Conservation (phyloP, 2,113 vertebrate species). For the Elanoides forficatus region DNA sequence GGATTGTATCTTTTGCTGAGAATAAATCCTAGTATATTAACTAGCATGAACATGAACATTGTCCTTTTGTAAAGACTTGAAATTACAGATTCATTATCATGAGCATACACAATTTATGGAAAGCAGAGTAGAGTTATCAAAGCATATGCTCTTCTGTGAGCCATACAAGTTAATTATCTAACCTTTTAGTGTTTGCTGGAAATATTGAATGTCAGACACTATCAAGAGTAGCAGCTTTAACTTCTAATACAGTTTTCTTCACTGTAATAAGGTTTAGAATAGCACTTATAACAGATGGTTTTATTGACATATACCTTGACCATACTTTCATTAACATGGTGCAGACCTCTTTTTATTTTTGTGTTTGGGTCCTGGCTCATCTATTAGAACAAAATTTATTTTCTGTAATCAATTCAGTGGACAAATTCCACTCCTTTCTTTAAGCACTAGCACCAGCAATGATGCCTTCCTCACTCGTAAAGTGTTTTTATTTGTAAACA, state of each 20-base stretch:
- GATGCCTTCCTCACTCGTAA: background rate
- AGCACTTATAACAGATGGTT: background rate
- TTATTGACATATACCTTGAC: background rate
- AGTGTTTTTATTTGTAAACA: background rate
- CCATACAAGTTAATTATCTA: background rate
- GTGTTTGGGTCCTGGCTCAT: background rate
- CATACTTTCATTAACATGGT: background rate
- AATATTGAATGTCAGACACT: background rate
- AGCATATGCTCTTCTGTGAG: background rate
- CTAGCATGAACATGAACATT: background rate
- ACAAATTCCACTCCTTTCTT: background rate
- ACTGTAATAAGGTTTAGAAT: background rate
- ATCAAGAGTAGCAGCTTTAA: background rate
- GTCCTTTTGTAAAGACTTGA: background rate
- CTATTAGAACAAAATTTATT: background rate
- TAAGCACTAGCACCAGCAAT: background rate
- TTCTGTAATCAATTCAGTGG: background rate
- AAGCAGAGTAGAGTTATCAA: background rate
- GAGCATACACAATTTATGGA: background rate
- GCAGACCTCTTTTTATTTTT: background rate
- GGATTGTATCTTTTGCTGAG: background rate
- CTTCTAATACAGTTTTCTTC: background rate
- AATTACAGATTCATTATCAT: background rate
- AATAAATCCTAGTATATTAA: background rate
- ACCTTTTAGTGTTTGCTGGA: background rate